A percentile compares a stretch with the other conserved stretches of the same genome.
Conservation (phyloP, 2,113 vertebrate species). For the Micromys minutus region DNA sequence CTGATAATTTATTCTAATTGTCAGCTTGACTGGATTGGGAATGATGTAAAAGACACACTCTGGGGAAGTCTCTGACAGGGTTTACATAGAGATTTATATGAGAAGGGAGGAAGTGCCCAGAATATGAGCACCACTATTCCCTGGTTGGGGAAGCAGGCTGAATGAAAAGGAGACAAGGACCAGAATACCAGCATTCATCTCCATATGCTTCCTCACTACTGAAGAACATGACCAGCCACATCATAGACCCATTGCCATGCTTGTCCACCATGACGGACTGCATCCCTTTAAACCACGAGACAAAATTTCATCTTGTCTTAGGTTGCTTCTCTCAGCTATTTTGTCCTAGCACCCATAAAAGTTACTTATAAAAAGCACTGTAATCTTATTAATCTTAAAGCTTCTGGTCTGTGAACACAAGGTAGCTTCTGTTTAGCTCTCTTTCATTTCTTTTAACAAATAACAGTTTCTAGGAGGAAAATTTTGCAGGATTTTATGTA, state of each 20-base stretch:
- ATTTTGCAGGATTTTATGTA: neutral
- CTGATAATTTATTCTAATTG: neutral
- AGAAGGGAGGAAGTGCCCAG: too few relatives aligned
- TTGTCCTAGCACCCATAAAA: neutral
- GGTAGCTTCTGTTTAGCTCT: neutral
- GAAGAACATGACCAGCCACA: neutral
- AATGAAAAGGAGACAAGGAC: neutral
- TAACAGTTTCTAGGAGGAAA: neutral
- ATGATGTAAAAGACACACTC: neutral
- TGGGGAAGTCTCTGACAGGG: neutral
- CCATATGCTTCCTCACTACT: neutral
- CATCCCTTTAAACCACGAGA: neutral
- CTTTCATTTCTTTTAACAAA: conserved; percentile 45
- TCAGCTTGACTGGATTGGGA: neutral
- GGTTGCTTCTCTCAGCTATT: neutral
- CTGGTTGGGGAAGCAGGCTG: neutral
- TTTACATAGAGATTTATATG: neutral
- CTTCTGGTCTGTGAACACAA: neutral
- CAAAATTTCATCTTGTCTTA: neutral
- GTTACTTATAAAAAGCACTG: neutral
- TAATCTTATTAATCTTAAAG: neutral
- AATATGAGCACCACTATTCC: neutral
- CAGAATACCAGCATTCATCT: neutral
- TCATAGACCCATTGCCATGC: neutral
- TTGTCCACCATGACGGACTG: neutral